Conservation (phyloP, 2,888 invertebrate genomes). For the Cotesia congregata region DNA sequence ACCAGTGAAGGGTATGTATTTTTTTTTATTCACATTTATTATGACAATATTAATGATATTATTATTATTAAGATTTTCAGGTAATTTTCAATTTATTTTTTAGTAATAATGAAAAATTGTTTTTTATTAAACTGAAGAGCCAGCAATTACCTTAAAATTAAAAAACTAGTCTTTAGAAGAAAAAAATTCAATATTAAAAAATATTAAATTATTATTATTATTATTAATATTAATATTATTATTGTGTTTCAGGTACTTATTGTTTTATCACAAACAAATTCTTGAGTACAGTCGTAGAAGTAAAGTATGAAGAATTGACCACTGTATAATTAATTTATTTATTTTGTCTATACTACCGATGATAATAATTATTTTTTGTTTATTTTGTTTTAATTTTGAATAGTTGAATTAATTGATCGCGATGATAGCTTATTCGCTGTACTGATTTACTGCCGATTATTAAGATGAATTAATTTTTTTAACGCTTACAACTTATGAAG, state of each 20-base stretch:
- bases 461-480: constrained; percentile 10
- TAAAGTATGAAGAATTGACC: constrained; percentile 60
- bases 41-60: too few relatives aligned
- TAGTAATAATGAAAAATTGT: too few relatives aligned
- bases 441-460: constrained; percentile 34
- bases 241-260: constrained; percentile 82
- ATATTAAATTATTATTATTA: too few relatives aligned
- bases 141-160: too few relatives aligned
- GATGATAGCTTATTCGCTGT: constrained; percentile 27
- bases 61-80: too few relatives aligned
- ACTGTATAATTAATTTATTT: constrained; percentile 57
- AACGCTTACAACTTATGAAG: constrained; percentile 26
- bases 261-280: constrained; percentile 97
- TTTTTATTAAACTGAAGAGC: too few relatives aligned
- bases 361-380: constrained; percentile 12
- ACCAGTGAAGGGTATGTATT: constrained; percentile 90
- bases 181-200: too few relatives aligned
- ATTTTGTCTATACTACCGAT: constrained; percentile 45
- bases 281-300: constrained; percentile 80
- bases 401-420: constrained; percentile 6
- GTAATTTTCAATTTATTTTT: too few relatives aligned
- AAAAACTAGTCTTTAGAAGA: too few relatives aligned
- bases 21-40: background rate
- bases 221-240: background rate
- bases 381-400: background rate